These are phyloP conservation scores for Laspeyria flexula DNA, from an alignment of 2,888 invertebrate species.

Conservation along the genomic window DNA sequence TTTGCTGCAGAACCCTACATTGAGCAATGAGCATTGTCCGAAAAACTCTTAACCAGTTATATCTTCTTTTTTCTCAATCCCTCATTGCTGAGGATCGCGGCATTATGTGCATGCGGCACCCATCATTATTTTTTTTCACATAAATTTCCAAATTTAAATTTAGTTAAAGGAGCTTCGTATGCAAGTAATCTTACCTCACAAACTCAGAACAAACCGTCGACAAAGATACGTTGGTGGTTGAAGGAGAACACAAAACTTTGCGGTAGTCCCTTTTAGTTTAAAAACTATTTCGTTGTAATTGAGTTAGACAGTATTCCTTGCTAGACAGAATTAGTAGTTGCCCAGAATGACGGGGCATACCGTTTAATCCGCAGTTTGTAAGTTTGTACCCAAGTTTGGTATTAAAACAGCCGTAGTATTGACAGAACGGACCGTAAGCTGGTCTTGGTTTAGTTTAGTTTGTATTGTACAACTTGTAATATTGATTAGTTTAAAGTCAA, in stretches of 20 bases:
- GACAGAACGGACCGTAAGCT: slow-evolving; percentile 17
- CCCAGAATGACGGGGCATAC: slow-evolving; percentile 21
- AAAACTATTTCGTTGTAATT: slow-evolving; percentile 54
- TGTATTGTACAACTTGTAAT: slow-evolving; percentile 5
- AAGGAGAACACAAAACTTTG: slow-evolving; percentile 14
- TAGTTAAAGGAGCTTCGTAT: too few species aligned
- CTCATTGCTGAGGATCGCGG: too few species aligned
- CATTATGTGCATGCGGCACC: too few species aligned
- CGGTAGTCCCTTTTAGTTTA: slow-evolving; percentile 44
- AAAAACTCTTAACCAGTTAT: too few species aligned
- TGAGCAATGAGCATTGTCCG: too few species aligned
- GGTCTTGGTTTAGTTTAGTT: slow-evolving; percentile 12
- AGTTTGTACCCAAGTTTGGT: slow-evolving; percentile 14
- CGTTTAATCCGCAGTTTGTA: slow-evolving; percentile 37
- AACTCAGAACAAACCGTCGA: slow-evolving; percentile 3
- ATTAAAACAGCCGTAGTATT: slow-evolving; percentile 25
- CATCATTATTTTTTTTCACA: too few species aligned
- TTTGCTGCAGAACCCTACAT: too few species aligned
- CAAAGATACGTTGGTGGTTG: slow-evolving; percentile 10
- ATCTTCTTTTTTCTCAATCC: too few species aligned
- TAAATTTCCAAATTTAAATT: background rate
- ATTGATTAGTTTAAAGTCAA: slow-evolving; percentile 14
- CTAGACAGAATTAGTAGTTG: slow-evolving; percentile 35
- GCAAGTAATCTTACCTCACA: background rate
- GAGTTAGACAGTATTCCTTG: slow-evolving; percentile 44